Evolutionary conservation across 1,140 invertebrate species (phyloP).

Genomic region (Reticulitermes speratus): DNA sequence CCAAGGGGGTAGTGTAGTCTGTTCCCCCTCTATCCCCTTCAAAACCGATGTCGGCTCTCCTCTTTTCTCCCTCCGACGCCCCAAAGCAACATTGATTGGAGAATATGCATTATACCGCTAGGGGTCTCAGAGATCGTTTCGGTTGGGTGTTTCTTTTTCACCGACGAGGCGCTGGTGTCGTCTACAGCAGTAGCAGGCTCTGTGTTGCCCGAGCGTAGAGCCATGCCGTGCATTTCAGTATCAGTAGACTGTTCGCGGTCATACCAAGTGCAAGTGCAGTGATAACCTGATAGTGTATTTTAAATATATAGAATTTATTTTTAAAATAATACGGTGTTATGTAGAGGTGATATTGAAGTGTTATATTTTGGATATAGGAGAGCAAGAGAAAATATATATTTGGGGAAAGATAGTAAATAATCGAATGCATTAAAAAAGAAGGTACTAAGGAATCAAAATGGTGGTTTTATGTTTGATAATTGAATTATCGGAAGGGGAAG

Average conservation of each 20-base stretch:
- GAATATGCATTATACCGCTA: not conserved
- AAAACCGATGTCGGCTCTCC: not conserved
- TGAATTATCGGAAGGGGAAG: not conserved
- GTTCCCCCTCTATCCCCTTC: not conserved
- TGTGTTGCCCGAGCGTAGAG: too few relatives aligned
- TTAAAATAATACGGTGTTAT: not conserved
- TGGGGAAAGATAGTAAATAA: not conserved
- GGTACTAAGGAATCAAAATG: constrained; percentile 21
- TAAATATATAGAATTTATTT: too few relatives aligned
- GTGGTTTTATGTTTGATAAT: not conserved
- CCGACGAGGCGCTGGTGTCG: not conserved
- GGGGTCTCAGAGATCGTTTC: not conserved
- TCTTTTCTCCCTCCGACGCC: not conserved
- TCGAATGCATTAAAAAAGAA: not conserved
- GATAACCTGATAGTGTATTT: not conserved
- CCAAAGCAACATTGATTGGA: not conserved
- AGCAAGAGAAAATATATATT: not conserved
- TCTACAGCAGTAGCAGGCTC: not conserved
- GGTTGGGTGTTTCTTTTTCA: too few relatives aligned
- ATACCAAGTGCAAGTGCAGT: not conserved
- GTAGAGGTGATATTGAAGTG: not conserved
- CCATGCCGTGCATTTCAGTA: not conserved
- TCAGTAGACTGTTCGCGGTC: not conserved
- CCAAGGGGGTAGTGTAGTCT: not conserved
- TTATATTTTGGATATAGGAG: not conserved